phyloP scores from a whole-genome alignment of 2,888 invertebrate genomes.

The Eretmocerus hayati region DNA sequence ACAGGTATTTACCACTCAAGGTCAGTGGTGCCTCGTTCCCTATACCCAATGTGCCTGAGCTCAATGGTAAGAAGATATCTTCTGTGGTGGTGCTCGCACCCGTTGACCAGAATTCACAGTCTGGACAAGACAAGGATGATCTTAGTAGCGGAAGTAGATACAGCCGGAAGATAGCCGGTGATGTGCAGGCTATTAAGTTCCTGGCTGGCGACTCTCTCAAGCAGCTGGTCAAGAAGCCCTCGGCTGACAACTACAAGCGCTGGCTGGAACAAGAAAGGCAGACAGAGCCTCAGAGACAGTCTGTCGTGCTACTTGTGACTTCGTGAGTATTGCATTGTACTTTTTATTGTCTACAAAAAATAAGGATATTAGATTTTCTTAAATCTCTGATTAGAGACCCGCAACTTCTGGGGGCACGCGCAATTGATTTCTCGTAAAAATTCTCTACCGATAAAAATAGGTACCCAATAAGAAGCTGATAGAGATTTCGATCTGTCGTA shows the following conservation, averaged over 20 bases:
- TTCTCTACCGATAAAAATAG: no score
- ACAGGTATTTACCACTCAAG: conserved; percentile 76
- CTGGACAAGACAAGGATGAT: not conserved
- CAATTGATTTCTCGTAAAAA: no score
- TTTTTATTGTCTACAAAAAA: no score
- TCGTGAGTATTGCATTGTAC: conserved; percentile 57
- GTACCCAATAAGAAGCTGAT: no score
- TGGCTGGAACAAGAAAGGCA: conserved; percentile 74
- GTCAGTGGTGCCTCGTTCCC: conserved; percentile 81
- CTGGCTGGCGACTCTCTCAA: conserved; percentile 70
- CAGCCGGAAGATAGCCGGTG: conserved; percentile 48
- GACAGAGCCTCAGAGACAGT: conserved; percentile 68
- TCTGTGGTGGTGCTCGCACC: conserved; percentile 82
- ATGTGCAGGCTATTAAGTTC: conserved; percentile 65
- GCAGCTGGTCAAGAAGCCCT: conserved; percentile 66
- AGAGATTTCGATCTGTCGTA: no score
- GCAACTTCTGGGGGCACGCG: no score
- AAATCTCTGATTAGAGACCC: no score
- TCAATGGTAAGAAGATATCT: conserved; percentile 69
- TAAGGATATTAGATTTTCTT: no score
- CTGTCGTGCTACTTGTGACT: conserved; percentile 74
- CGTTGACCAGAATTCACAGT: conserved; percentile 58
- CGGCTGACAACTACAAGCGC: conserved; percentile 68
- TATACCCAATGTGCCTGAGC: conserved; percentile 68
- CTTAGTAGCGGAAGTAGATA: conserved; percentile 29